Base-by-base conservation (phyloP, 2,888 invertebrate genomes). In the Dysmachus trigonus region DNA sequence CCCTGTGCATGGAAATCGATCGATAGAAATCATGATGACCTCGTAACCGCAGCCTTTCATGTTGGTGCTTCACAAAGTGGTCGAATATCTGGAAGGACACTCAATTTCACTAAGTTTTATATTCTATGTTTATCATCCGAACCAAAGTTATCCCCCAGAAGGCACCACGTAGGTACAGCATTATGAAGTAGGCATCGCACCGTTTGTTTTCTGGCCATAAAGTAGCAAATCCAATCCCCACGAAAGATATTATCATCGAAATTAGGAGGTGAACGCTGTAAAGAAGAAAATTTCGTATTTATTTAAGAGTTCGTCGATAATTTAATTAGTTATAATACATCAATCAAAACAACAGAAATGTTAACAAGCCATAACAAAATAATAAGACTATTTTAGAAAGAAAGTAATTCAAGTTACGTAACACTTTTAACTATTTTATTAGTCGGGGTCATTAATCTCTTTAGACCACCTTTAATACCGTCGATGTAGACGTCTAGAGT, bases 1-100 rank as follows among this genome's bases (percentile, higher is more conserved):
- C 93, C 88, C 94, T 93, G 84, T 94, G 94, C 86, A 93, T 92
- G 88, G 93, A 93, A 0, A 94, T 94, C 8, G 93, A 93, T 86
- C 94, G 94, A 90, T 95, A 94, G 89, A 95, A 95, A 83, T 95
- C 95, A 86, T 95, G 92, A 89, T 95, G 95, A 2, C 95, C 95
- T 89, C 94, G 93, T 87, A 95, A 92, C 86, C 95, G 92, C 62
- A 95, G 90, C 87, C 93, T 92, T 87, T 95, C 93, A 89, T 95
- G 95, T 89, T 93, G 93, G 41, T 91, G 91, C 90, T 94, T 94
- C 0, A 94, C 91, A 79, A 94, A 90, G 89, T 94, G 93, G 91
- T 95, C 94, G 86, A 94, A 91, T 31, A 94, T 88, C 94, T 94
- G 31, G 5, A 82, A 89, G 27, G 90, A 85, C 22, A 13, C n/a